phyloP scores from a whole-genome alignment of 2,797 vertebrate species.

The Podarcis lilfordi region DNA sequence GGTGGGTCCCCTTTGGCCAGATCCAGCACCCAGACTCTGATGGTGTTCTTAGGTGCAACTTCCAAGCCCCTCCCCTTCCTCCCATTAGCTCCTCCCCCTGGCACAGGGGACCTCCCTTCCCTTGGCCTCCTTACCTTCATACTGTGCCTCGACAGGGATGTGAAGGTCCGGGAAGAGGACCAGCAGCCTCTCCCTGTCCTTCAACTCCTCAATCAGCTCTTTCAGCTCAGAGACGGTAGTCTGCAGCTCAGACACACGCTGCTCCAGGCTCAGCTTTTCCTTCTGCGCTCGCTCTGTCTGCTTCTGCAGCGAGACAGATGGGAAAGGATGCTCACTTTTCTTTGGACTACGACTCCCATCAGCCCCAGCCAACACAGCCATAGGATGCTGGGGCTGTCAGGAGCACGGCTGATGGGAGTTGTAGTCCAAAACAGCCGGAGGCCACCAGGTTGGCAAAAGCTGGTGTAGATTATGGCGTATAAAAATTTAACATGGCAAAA shows the following conservation, averaged over 20 bases:
- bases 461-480: neutral
- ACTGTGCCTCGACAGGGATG: conserved; percentile 61
- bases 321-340: too few relatives aligned
- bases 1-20: too few relatives aligned
- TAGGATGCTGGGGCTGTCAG: too few relatives aligned
- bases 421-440: too few relatives aligned
- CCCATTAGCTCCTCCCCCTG: neutral
- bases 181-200: conserved; percentile 84
- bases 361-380: neutral
- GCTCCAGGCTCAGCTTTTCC: conserved; percentile 82
- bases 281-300: conserved; percentile 70
- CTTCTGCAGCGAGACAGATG: conserved; percentile 71
- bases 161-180: conserved; percentile 92
- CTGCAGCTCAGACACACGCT: conserved; percentile 68
- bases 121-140: conserved; percentile 82
- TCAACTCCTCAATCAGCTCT: conserved; percentile 70
- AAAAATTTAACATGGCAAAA: neutral
- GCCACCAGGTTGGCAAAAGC: too few relatives aligned
- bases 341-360: neutral
- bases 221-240: conserved; percentile 72
- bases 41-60: too few relatives aligned
- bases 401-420: too few relatives aligned
- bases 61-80: neutral
- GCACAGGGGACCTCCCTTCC: neutral
- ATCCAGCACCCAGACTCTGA: too few relatives aligned